Conservation (phyloP, 2,113 vertebrate genomes). For the Anhinga anhinga region DNA sequence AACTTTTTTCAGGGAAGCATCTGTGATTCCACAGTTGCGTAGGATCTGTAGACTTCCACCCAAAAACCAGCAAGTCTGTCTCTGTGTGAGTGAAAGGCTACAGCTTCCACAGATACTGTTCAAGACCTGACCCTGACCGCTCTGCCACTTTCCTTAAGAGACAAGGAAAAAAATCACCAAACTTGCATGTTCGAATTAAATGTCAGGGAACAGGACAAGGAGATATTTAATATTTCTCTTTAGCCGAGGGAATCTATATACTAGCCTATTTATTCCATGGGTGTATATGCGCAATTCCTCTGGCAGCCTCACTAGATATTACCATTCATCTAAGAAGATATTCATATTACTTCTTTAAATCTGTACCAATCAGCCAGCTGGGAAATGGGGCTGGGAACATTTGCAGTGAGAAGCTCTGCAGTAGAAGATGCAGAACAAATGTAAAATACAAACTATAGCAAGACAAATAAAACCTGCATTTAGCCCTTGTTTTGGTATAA, state of each 20-base stretch:
- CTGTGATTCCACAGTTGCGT: not conserved
- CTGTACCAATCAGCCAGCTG: not conserved
- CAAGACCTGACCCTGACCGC: not conserved
- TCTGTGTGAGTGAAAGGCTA: not conserved
- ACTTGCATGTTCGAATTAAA: rapidly evolving
- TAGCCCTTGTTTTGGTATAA: not conserved
- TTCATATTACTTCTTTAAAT: not conserved
- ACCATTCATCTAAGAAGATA: not conserved
- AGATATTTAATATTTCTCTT: not conserved
- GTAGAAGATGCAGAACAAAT: not conserved
- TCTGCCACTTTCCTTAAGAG: rapidly evolving
- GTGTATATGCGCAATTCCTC: not conserved
- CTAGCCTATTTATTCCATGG: not conserved
- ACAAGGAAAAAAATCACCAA: not conserved
- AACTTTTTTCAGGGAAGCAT: not conserved
- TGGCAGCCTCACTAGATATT: not conserved
- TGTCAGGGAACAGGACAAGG: not conserved
- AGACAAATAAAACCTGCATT: not conserved
- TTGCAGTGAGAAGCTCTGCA: not conserved
- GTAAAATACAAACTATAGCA: not conserved
- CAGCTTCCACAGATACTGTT: not conserved
- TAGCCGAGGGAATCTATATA: not conserved
- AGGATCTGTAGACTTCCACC: not conserved
- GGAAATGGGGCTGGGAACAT: not conserved
- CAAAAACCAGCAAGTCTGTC: not conserved